Evolutionary conservation across 2,888 invertebrate genomes (phyloP).

Genomic region (Stenodera caucasica): DNA sequence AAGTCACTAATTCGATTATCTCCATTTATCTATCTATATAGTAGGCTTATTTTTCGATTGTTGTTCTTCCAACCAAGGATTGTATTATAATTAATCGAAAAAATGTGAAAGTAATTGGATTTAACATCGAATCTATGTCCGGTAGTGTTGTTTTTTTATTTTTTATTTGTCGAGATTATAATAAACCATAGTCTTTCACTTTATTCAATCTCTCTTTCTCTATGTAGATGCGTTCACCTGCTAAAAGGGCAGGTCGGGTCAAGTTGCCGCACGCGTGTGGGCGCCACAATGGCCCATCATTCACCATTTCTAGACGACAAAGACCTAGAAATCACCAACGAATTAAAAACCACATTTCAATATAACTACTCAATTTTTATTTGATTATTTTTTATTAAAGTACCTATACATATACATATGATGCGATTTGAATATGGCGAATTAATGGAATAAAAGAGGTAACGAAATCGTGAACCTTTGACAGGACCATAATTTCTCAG

Average conservation of each 20-base stretch:
- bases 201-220: conserved; percentile 24
- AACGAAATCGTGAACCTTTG: conserved; percentile 32
- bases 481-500: conserved; percentile 31
- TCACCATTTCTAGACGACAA: conserved; percentile 44
- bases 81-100: background rate
- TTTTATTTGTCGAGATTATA: background rate
- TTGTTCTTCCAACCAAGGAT: too few relatives aligned
- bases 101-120: conserved; percentile 21
- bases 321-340: background rate
- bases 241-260: conserved; percentile 46
- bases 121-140: conserved; percentile 20
- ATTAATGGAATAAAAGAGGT: conserved; percentile 13
- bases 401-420: background rate
- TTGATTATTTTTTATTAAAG: conserved; percentile 15
- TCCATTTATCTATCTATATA: background rate
- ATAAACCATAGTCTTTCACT: conserved; percentile 38
- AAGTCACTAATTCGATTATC: background rate
- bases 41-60: background rate
- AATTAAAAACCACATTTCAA: too few relatives aligned
- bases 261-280: conserved; percentile 48
- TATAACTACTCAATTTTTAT: too few relatives aligned
- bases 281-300: conserved; percentile 52
- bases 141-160: conserved; percentile 21
- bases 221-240: conserved; percentile 46
- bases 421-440: background rate